Evolutionary conservation across 2,797 vertebrate genomes (phyloP).

Genomic region (Tapirus indicus): DNA sequence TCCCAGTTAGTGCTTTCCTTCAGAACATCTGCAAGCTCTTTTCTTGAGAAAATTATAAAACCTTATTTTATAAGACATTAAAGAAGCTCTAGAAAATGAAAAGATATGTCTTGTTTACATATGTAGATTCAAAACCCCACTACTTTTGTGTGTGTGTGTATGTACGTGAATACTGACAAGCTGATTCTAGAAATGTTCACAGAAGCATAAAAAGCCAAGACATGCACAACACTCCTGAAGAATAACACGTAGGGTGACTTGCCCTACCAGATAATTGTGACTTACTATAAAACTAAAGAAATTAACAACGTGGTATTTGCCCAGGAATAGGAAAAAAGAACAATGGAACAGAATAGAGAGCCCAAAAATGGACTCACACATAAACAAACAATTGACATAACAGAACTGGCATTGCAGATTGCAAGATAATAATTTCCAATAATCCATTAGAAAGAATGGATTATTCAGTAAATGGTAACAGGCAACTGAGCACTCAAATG

Average conservation of each 20-base stretch:
- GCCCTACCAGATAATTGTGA: not conserved
- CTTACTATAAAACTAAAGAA: not conserved
- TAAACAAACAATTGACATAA: not conserved
- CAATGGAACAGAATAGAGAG: not conserved
- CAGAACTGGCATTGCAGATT: not conserved
- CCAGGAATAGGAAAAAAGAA: not conserved
- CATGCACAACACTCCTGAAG: not conserved
- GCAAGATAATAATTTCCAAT: no score
- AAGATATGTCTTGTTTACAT: not conserved
- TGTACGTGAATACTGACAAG: not conserved
- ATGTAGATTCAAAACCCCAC: not conserved
- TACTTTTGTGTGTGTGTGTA: not conserved
- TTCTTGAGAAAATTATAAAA: conserved; percentile 15
- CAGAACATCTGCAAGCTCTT: not conserved
- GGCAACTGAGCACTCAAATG: not conserved
- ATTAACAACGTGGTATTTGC: not conserved
- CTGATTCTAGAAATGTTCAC: not conserved
- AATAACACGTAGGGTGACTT: not conserved
- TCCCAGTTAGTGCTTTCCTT: not conserved
- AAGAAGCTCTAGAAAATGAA: conserved; percentile 19
- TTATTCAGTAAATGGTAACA: not conserved
- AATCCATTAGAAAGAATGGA: not conserved
- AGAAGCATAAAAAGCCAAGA: not conserved
- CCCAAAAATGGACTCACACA: not conserved
- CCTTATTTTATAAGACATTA: not conserved